Base-by-base conservation (phyloP, 1,140 invertebrate species). In the Acromyrmex charruanus region DNA sequence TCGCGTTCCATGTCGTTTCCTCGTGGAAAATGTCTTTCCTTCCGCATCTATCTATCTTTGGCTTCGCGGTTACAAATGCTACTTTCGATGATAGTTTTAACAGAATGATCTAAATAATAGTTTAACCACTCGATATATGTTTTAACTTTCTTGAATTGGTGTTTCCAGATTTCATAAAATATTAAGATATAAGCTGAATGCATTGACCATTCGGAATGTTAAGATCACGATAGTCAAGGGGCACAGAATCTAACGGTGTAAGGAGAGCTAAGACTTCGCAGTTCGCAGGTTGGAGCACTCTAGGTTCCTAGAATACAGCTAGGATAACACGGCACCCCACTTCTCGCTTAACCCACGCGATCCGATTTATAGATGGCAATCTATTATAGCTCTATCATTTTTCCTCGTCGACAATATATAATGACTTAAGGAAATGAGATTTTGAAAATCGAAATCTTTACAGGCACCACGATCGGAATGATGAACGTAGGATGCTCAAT, bases 231-330 rank as follows among this genome's bases (percentile, higher is more conserved):
- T 74, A 35, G 61, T 9, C 25, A 75, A 61, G 55, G 39, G 28
- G 69, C 58, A 61, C 39, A 84, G 25, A 69, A 84, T 84, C 80
- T 84, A 84, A 84, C 80, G 80, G 80, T 84, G 63, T 39, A 74
- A 74, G n/a, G 39, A 82, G 35, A 82, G 35, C 35, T 49, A 4
- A 49, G 80, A 72, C 53, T 49, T 66, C 3, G 80, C 55, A 74
- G 69, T 49, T 66, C 3, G 80, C 55, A 74, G 69, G 44, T 84
- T 61, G 80, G 12, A 84, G 16, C 72, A 35, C 55, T 75, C 80
- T 44, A 35, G 65, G 69, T 58, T 69, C 77, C 31, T 39, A 82
- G 80, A 74, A 82, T 55, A 68, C 12, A 74, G 55, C 68, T 69
- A 82, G 55, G 55, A 59, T 74, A 82, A 74, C 55, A 25, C 53